phyloP scores from a whole-genome alignment of 1,140 invertebrate genomes.

The Neuroterus valhalla region DNA sequence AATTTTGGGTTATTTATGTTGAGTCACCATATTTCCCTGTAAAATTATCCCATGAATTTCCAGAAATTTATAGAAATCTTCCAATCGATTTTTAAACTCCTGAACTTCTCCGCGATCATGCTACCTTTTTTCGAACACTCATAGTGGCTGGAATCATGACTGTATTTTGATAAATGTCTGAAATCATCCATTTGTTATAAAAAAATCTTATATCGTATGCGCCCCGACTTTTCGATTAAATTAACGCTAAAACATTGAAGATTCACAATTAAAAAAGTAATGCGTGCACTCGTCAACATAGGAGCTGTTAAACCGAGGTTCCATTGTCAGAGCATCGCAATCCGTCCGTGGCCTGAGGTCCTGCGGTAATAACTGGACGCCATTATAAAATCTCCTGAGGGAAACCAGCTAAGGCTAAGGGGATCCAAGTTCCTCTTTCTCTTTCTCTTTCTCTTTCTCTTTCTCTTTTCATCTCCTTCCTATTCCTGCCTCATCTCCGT shows the following conservation, averaged over 20 bases:
- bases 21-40: too few relatives aligned
- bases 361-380: constrained; percentile 75
- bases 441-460: constrained; percentile 41
- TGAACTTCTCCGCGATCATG: too few relatives aligned
- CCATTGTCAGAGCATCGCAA: constrained; percentile 72
- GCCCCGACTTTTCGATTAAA: too few relatives aligned
- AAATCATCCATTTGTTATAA: too few relatives aligned
- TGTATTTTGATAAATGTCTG: too few relatives aligned
- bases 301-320: constrained; percentile 62
- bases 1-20: too few relatives aligned
- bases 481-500: constrained; percentile 51
- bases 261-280: constrained; percentile 53
- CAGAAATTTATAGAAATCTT: too few relatives aligned
- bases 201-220: too few relatives aligned
- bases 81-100: too few relatives aligned
- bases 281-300: constrained; percentile 52
- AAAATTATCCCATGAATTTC: too few relatives aligned
- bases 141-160: too few relatives aligned
- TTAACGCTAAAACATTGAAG: constrained; percentile 39
- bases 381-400: constrained; percentile 75
- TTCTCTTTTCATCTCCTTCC: constrained; percentile 34
- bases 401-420: constrained; percentile 68
- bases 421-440: constrained; percentile 52
- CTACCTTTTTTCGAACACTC: too few relatives aligned
- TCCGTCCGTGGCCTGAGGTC: constrained; percentile 71